Conservation (phyloP, 2,888 invertebrate species). For the Stegana nigrithorax region DNA sequence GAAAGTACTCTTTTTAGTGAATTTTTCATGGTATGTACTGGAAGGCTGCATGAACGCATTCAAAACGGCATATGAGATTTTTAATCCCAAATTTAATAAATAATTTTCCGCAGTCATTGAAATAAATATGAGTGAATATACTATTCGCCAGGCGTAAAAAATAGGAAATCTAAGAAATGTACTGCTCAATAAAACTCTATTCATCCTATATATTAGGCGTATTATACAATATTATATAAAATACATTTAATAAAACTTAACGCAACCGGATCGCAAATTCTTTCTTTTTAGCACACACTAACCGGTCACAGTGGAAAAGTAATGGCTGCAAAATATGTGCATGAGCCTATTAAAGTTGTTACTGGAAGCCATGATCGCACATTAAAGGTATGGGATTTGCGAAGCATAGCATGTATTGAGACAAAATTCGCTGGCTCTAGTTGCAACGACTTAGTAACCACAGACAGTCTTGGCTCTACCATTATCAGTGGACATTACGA, state of each 20-base stretch:
- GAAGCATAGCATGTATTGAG: slow-evolving; percentile 90
- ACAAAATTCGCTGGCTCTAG: slow-evolving; percentile 97
- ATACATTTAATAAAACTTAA: neutral
- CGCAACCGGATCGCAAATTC: neutral
- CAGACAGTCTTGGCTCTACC: slow-evolving; percentile 83
- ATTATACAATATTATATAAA: too few species aligned
- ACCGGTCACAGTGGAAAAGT: slow-evolving; percentile 93
- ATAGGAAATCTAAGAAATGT: too few species aligned
- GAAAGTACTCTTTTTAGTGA: too few species aligned
- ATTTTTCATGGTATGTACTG: too few species aligned
- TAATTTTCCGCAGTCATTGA: too few species aligned
- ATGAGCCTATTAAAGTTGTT: slow-evolving; percentile 91
- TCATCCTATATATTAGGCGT: too few species aligned
- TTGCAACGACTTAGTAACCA: slow-evolving; percentile 95
- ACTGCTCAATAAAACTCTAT: too few species aligned
- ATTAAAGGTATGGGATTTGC: slow-evolving; percentile 97
- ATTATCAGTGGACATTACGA: slow-evolving; percentile 99
- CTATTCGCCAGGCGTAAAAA: too few species aligned
- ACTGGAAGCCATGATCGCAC: slow-evolving; percentile 98
- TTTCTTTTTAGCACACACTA: slow-evolving; percentile 63
- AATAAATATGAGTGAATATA: too few species aligned
- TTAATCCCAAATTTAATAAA: too few species aligned
- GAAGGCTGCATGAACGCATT: too few species aligned
- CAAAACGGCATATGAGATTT: too few species aligned
- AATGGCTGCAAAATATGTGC: slow-evolving; percentile 95